These are phyloP conservation scores for Lordiphosa clarofinis DNA, from an alignment of 1,140 invertebrate genomes.

Conservation along the genomic window DNA sequence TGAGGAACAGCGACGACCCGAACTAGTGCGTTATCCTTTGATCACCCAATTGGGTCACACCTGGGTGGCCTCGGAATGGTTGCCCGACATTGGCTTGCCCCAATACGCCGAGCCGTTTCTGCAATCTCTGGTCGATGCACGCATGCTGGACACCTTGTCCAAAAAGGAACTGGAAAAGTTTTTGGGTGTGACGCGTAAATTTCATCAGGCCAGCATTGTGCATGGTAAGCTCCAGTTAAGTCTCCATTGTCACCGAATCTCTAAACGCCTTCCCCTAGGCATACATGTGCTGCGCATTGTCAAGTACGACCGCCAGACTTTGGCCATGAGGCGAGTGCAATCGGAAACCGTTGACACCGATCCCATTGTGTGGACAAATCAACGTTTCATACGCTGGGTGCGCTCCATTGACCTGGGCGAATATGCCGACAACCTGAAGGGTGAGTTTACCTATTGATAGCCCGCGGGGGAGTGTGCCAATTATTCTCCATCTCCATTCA, in stretches of 20 bases:
- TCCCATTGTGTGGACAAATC: conserved; percentile 96
- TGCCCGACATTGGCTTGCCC: conserved; percentile 92
- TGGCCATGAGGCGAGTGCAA: conserved; percentile 91
- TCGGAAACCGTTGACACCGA: conserved; percentile 93
- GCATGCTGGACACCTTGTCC: conserved; percentile 93
- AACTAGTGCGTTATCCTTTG: conserved; percentile 91
- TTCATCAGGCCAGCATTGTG: conserved; percentile 95
- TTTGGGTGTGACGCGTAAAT: conserved; percentile 93
- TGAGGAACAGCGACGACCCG: conserved; percentile 92
- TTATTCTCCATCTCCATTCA: conserved; percentile 10
- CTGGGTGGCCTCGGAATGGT: conserved; percentile 95
- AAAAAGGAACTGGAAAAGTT: conserved; percentile 97
- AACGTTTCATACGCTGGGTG: conserved; percentile 95
- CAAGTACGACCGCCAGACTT: conserved; percentile 94
- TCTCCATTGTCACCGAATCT: background rate
- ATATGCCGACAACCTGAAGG: conserved; percentile 96
- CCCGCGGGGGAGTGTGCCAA: conserved; percentile 24
- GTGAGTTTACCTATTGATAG: conserved; percentile 80
- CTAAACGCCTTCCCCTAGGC: conserved; percentile 41
- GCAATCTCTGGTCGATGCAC: conserved; percentile 93
- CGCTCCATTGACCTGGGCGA: conserved; percentile 95
- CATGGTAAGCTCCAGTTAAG: conserved; percentile 82
- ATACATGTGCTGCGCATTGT: conserved; percentile 94
- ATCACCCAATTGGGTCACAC: conserved; percentile 92
- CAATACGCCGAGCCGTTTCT: conserved; percentile 94